A percentile compares a stretch with the other conserved stretches of the same genome.
Conservation (phyloP, 2,113 vertebrate genomes). For the Upupa epops region DNA sequence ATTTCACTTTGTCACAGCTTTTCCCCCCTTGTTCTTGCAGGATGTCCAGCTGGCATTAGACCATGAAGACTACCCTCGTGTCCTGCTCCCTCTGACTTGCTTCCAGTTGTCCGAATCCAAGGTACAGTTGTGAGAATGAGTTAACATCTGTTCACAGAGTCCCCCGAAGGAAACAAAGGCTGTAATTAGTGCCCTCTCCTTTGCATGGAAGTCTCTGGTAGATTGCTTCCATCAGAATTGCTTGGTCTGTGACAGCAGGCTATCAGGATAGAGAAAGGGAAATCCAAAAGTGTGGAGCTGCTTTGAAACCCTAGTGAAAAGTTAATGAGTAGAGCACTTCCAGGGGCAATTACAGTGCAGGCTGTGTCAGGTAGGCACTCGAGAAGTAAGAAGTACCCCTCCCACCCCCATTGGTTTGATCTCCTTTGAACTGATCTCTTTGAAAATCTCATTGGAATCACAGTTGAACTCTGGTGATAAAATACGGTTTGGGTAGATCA, state of each 20-base stretch:
- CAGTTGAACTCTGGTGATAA: neutral
- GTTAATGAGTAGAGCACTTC: slow-evolving; percentile 28
- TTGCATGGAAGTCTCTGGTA: neutral
- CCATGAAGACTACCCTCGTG: neutral
- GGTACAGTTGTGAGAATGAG: slow-evolving; percentile 40
- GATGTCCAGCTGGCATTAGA: neutral
- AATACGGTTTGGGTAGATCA: slow-evolving; percentile 25
- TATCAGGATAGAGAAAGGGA: neutral
- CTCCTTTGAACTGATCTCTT: slow-evolving; percentile 36
- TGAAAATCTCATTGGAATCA: slow-evolving; percentile 48
- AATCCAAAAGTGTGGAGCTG: neutral
- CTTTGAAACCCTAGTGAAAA: slow-evolving; percentile 44
- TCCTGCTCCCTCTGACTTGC: neutral
- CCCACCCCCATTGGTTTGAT: slow-evolving; percentile 31
- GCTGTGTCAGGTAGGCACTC: slow-evolving; percentile 22
- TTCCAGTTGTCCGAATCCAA: slow-evolving; percentile 12
- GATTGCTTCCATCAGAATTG: neutral
- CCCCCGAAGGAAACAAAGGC: neutral
- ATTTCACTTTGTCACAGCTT: neutral
- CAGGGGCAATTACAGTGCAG: neutral
- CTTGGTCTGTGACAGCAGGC: neutral
- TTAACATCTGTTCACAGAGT: neutral
- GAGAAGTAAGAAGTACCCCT: slow-evolving; percentile 17
- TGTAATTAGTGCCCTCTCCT: neutral
- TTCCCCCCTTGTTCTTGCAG: slow-evolving; percentile 43